Evolutionary conservation across 2,113 vertebrate genomes (phyloP).

Genomic region (Syngnathus scovelli): DNA sequence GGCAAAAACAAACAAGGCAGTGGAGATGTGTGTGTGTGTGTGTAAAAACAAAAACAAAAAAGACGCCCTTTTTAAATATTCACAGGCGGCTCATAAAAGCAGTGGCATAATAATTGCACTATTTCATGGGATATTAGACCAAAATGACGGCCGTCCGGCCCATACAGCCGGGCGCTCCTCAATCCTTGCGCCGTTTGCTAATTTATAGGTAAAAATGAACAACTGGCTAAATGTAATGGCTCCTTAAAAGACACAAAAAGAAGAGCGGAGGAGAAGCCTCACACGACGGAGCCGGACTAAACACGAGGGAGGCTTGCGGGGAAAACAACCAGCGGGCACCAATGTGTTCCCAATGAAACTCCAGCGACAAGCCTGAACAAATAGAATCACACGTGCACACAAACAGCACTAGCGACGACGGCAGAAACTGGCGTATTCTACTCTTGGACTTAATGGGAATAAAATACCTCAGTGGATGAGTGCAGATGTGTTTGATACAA

Average conservation of each 20-base stretch:
- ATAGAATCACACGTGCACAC: slow-evolving; percentile 64
- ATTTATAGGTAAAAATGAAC: slow-evolving; percentile 91
- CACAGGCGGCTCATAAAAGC: slow-evolving; percentile 82
- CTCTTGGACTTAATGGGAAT: slow-evolving; percentile 99
- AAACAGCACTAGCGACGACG: slow-evolving; percentile 45
- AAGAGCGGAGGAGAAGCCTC: slow-evolving; percentile 36
- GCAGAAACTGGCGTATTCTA: slow-evolving; percentile 98
- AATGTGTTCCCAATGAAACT: slow-evolving; percentile 78
- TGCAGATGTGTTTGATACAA: slow-evolving; percentile 99
- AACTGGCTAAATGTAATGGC: slow-evolving; percentile 85
- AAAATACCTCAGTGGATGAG: slow-evolving; percentile 99
- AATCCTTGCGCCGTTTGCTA: slow-evolving; percentile 60
- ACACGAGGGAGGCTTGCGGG: slow-evolving; percentile 43
- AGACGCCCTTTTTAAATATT: slow-evolving; percentile 78
- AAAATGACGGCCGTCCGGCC: slow-evolving; percentile 94
- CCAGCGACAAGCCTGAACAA: slow-evolving; percentile 68
- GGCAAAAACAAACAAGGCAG: slow-evolving; percentile 59
- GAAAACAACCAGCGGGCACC: slow-evolving; percentile 61
- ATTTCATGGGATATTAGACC: slow-evolving; percentile 99
- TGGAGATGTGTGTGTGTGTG: slow-evolving; percentile 13
- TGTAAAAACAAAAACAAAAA: slow-evolving; percentile 45
- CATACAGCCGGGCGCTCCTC: slow-evolving; percentile 34
- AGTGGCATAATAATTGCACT: slow-evolving; percentile 89
- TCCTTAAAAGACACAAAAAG: slow-evolving; percentile 74
- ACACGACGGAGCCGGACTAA: slow-evolving; percentile 22